These are phyloP conservation scores for Deroptyus accipitrinus DNA, from an alignment of 2,113 vertebrate species.

Conservation along the genomic window DNA sequence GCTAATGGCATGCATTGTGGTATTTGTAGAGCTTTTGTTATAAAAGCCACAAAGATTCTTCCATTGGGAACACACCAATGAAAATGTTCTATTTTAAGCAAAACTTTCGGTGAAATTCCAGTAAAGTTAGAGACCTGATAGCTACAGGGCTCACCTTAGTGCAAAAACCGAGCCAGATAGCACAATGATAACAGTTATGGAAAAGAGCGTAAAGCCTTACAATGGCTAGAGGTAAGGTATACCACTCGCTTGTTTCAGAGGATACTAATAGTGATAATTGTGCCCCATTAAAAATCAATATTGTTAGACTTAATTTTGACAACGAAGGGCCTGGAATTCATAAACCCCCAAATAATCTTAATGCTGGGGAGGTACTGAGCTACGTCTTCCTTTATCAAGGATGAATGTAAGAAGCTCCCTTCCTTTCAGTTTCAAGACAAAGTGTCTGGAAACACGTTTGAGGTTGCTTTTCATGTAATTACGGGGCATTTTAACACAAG, in stretches of 20 bases:
- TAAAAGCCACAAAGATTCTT: background rate
- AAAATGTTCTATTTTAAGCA: background rate
- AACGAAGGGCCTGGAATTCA: background rate
- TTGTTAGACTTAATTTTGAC: background rate
- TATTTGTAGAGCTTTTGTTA: background rate
- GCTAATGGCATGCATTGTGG: background rate
- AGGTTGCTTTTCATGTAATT: background rate
- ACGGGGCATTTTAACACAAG: background rate
- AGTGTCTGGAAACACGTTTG: background rate
- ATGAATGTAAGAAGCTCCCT: background rate
- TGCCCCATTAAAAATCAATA: background rate
- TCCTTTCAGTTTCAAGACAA: background rate
- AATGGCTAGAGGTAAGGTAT: background rate
- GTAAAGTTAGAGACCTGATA: background rate
- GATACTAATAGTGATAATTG: background rate
- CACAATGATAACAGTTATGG: accelerated
- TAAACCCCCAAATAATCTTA: background rate
- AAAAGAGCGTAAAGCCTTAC: background rate
- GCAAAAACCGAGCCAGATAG: background rate
- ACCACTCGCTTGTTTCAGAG: background rate
- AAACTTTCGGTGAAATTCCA: background rate
- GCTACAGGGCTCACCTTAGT: background rate
- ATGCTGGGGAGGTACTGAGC: background rate
- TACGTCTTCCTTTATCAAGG: background rate
- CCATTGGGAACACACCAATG: background rate